Base-by-base conservation (phyloP, 2,113 vertebrate species). In the Oceanodroma tethys region DNA sequence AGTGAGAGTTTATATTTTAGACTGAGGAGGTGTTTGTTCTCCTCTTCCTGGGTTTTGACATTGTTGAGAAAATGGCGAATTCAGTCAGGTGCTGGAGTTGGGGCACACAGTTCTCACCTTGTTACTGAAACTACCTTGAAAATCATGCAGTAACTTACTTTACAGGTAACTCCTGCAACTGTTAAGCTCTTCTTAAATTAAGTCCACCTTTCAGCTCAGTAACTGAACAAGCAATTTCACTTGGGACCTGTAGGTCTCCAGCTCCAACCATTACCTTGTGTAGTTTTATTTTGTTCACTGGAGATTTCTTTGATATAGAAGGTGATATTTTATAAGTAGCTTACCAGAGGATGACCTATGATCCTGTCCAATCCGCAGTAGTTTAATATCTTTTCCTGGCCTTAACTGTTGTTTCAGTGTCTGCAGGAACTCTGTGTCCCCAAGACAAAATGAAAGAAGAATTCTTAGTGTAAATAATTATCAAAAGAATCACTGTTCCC, bases 331-430 rank as follows among this genome's bases (percentile, higher is more conserved):
- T 87, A 56, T 72, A 89, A 78, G 78, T 48, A 65, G 34, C 50
- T 65, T 80, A 83, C 60, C 32, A 80, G 38, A 74, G 23, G 68
- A 43, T 91, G 83, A 79, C 86, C 81, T 87, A 13, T 60, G 56
- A 94, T 65, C 70, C 56, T 93, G 60, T 68, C 84, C 90, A 65
- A 26, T 65, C 68, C 82, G 27, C 23, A 84, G 47, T 9, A 81
- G 17, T 79, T 95, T 94, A 94, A 84, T 91, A 85, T 68, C 47
- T 91, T 93, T 96, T 89, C 60, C 43, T 75, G 40, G 13, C 34
- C 34, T 92, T 78, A 67, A 19, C n/a, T 60, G 25, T 63, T 78
- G 47, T 87, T 63, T 90, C n/a, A 36, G 16, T 34, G 47, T 84
- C 52, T 78, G 42, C n/a, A 56, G 67, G 62, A 93, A 34, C 19